Percentiles rank a stretch among this genome's conserved stretches.
phyloP scores from a whole-genome alignment of 2,888 invertebrate species.

The Drosophila nr. fundita region DNA sequence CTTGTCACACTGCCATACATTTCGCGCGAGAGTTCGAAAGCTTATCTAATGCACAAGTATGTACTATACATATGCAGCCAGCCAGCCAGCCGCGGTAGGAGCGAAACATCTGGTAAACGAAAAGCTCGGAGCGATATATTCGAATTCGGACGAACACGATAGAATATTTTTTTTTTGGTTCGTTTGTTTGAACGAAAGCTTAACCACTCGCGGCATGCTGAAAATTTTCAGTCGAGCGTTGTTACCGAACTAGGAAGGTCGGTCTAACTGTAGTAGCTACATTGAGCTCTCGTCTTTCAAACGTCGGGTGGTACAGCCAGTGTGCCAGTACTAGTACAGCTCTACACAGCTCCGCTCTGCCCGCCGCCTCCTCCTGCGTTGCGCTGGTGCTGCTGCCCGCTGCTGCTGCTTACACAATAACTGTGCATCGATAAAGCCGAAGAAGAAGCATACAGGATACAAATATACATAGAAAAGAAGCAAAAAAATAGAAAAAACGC shows the following conservation, averaged over 20 bases:
- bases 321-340: constrained; percentile 75
- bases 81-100: constrained; percentile 27
- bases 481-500: constrained; percentile 22
- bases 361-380: constrained; percentile 66
- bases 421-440: constrained; percentile 78
- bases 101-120: constrained; percentile 55
- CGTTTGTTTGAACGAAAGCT: constrained; percentile 73
- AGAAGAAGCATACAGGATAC: constrained; percentile 78
- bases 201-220: constrained; percentile 82
- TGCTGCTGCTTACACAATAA: constrained; percentile 82
- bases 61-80: constrained; percentile 11
- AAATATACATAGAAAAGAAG: constrained; percentile 41
- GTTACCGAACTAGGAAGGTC: constrained; percentile 85
- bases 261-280: constrained; percentile 79
- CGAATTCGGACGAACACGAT: constrained; percentile 25
- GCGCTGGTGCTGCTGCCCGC: constrained; percentile 69
- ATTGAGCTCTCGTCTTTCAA: constrained; percentile 78
- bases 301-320: constrained; percentile 77
- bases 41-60: constrained; percentile 44
- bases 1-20: constrained; percentile 83
- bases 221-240: constrained; percentile 85
- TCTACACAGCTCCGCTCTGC: constrained; percentile 73
- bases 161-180: constrained; percentile 49
- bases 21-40: constrained; percentile 66
- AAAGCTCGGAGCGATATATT: constrained; percentile 59